phyloP scores from a whole-genome alignment of 1,140 invertebrate species.

The Bactericera cockerelli region DNA sequence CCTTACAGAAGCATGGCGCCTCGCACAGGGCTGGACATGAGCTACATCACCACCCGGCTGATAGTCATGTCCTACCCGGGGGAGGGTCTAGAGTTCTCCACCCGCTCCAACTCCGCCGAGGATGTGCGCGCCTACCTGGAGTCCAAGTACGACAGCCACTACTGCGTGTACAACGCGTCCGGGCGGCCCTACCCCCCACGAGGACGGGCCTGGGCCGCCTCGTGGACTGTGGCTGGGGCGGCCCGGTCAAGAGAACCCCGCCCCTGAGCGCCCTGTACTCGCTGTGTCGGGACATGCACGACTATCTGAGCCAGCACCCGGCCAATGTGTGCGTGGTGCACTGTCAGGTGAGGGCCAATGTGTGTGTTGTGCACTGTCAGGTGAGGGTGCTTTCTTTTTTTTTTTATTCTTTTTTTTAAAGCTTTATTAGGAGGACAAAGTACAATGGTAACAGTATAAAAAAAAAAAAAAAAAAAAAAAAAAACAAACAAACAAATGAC shows the following conservation, averaged over 20 bases:
- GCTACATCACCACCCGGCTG: slow-evolving; percentile 75
- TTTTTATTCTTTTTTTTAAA: no score
- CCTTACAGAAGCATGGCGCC: slow-evolving; percentile 59
- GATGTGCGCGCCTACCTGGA: slow-evolving; percentile 65
- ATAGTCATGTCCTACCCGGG: slow-evolving; percentile 87
- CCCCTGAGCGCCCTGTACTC: slow-evolving; percentile 60
- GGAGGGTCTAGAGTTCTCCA: slow-evolving; percentile 83
- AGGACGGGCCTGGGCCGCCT: slow-evolving; percentile 34
- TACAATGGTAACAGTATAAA: no score
- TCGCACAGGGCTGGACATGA: slow-evolving; percentile 73
- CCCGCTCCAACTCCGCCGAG: slow-evolving; percentile 83
- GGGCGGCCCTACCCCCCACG: slow-evolving; percentile 40
- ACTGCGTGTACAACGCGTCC: slow-evolving; percentile 69
- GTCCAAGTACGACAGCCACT: slow-evolving; percentile 53
- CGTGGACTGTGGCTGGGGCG: slow-evolving; percentile 46
- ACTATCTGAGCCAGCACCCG: slow-evolving; percentile 63
- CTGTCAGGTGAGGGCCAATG: slow-evolving; percentile 63
- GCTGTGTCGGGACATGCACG: slow-evolving; percentile 72
- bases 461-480: no score
- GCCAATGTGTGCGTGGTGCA: slow-evolving; percentile 72
- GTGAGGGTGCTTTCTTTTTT: no score
- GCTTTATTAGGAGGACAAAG: no score
- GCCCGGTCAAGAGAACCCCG: slow-evolving; percentile 52
- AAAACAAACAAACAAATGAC: no score
- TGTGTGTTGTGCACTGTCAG: slow-evolving; percentile 73